Evolutionary conservation across 2,113 vertebrate species (phyloP), one percentile per base, ranked within the genome.

Genomic region (Elachura formosa): DNA sequence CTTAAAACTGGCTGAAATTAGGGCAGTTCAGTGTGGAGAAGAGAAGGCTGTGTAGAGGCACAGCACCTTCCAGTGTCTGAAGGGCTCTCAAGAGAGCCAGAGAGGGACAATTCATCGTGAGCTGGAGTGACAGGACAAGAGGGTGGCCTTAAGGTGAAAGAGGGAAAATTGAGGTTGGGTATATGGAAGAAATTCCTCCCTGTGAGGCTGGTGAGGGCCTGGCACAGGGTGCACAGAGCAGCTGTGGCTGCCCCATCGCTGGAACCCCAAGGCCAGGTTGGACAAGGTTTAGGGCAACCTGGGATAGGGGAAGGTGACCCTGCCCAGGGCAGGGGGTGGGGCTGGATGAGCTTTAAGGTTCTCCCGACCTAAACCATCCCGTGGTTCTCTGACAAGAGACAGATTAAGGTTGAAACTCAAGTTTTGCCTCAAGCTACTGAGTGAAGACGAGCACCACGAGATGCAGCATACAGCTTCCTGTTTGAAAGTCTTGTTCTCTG

Each of bases 401-500:
- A 68, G 18, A 40, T 5, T 19, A 26, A 0, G 25, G 63, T 2
- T 72, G 62, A 45, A 89, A 68, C 28, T 15, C 5, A 11, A 77
- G 63, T 28, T 59, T 16, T 54, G 87, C 75, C 84, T 83, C 78
- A 61, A 64, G 67, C 36, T 77, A 33, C 29, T 1, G 5, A 73
- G 83, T 9, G 63, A 84, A 87, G 88, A 79, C 1, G 28, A 90
- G 46, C 63, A 33, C 10, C 4, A 28, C 4, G 68, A 90, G 87
- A 66, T 29, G 40, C 77, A 95, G 69, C 34, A 45, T 21, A 74
- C 0, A 7, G 76, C 54, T 93, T 96, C 89, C 96, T 90, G 89
- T 91, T 45, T 83, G 87, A 94, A 93, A 95, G 84, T 68, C 34
- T 76, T 77, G 41, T 31, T 91, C 74, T 76, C 43, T 91, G 95